Conservation (phyloP, 2,888 invertebrate genomes). For the Camptogramma bilineatum region DNA sequence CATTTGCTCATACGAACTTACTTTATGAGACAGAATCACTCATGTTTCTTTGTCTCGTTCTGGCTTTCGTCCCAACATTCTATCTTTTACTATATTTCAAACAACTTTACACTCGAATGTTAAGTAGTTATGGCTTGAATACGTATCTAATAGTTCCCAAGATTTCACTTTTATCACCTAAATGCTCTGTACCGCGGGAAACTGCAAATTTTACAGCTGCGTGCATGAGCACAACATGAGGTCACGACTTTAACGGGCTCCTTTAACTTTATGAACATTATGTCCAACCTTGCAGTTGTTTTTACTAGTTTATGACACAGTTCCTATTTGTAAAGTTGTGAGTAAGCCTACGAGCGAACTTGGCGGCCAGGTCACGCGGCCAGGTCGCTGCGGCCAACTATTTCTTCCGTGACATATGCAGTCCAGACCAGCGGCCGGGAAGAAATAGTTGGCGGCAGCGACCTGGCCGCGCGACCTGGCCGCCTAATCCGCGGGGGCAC, state of each 20-base stretch:
- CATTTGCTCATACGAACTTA: too few species aligned
- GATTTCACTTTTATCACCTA: constrained; percentile 13
- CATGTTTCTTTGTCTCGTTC: too few species aligned
- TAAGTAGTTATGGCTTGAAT: not conserved
- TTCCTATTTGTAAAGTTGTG: constrained; percentile 3
- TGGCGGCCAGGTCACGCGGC: too few species aligned
- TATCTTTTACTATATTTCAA: too few species aligned
- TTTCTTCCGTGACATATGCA: too few species aligned
- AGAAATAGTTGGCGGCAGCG: too few species aligned
- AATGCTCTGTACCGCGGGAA: constrained; percentile 18
- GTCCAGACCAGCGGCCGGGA: too few species aligned
- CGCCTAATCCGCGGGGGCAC: too few species aligned
- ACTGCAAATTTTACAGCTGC: constrained; percentile 27
- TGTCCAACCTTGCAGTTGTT: constrained; percentile 14
- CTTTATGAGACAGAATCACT: too few species aligned
- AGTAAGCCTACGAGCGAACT: constrained; percentile 13
- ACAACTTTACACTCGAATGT: not conserved
- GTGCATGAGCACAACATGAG: constrained; percentile 39
- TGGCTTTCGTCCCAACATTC: too few species aligned
- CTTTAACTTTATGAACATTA: constrained; percentile 35
- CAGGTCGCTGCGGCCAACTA: too few species aligned
- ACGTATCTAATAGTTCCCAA: not conserved
- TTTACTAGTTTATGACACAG: constrained; percentile 12
- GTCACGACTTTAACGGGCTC: constrained; percentile 38
- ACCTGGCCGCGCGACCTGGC: too few species aligned